Evolutionary conservation across 2,113 vertebrate genomes (phyloP).

Genomic region (Theropithecus gelada): DNA sequence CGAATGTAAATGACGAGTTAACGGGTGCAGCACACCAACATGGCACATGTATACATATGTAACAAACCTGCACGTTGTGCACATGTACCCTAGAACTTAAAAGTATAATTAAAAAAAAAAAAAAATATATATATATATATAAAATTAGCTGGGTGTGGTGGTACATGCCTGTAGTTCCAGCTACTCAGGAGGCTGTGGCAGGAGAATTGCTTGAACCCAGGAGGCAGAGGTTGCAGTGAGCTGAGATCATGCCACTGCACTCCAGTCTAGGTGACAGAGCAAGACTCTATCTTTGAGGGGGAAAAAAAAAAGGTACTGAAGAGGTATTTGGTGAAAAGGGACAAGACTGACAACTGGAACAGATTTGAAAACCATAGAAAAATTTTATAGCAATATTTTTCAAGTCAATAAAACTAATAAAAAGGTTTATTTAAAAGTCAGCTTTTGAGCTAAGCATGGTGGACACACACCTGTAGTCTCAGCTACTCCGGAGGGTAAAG

Average conservation of each 20-base stretch:
- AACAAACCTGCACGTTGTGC: no score
- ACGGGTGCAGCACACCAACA: no score
- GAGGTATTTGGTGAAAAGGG: neutral
- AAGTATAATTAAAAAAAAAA: no score
- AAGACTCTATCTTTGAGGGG: neutral
- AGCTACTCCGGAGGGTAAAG: no score
- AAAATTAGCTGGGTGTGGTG: neutral
- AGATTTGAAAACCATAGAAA: conserved; percentile 13
- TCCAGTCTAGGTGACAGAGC: neutral
- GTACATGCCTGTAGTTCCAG: neutral
- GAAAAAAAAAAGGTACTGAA: neutral
- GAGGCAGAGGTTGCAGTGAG: neutral
- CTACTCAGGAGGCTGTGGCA: neutral
- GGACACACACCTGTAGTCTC: no score
- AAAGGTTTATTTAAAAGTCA: conserved; percentile 17
- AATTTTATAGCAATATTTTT: neutral
- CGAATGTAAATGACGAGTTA: no score
- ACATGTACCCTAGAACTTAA: no score
- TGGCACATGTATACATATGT: no score
- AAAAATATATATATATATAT: no score
- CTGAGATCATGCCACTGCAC: no score
- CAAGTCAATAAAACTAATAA: conserved; percentile 9
- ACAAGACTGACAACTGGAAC: neutral
- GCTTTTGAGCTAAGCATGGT: neutral
- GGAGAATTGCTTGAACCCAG: neutral